Evolutionary conservation across 2,113 vertebrate species (phyloP), one percentile per base, ranked within the genome.

Genomic region (Gorsachius goisagi): DNA sequence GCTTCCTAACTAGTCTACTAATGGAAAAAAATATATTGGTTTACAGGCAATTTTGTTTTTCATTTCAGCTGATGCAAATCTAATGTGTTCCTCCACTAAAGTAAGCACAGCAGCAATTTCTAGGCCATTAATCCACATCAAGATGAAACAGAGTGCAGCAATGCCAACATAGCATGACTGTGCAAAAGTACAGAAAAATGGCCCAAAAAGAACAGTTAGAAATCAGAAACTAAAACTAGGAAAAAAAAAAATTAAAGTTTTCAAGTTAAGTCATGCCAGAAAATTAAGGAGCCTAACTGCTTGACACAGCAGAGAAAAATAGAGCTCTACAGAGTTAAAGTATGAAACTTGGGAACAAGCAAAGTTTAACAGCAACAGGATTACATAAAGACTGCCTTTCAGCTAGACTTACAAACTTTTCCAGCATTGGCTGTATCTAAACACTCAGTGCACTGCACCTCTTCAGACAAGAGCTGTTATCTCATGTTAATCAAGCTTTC

Each of bases 321-420:
- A 97, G 95, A 97, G 93, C 88, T 94, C 85, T 97, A 96, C 84
- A 97, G 93, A 97, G 96, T 88, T 88, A 89, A 93, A 97, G 91
- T 93, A 97, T 97, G 94, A 81, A 97, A 97, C 97, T 97, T 97
- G 96, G 94, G 97, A 96, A 97, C 95, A 94, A 96, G 85, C 82
- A 93, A 97, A 93, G 92, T 97, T 97, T 94, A 97, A 85, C 91
- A 97, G 96, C 95, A 96, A 97, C 77, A 97, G 89, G 71, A 97
- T 96, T 97, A 94, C 85, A 97, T 85, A 27, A 95, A 97, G 78
- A 95, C 91, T 68, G 92, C 68, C 88, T 93, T 96, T 96, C 74
- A 93, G 85, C 88, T 89, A 87, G 79, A 96, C 71, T 96, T 88
- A 88, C 78, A 94, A 97, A 30, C 33, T 92, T 97, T 92, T 81